Evolutionary conservation across 2,797 vertebrate species (phyloP).

Genomic region (Emydoidea blandingii): DNA sequence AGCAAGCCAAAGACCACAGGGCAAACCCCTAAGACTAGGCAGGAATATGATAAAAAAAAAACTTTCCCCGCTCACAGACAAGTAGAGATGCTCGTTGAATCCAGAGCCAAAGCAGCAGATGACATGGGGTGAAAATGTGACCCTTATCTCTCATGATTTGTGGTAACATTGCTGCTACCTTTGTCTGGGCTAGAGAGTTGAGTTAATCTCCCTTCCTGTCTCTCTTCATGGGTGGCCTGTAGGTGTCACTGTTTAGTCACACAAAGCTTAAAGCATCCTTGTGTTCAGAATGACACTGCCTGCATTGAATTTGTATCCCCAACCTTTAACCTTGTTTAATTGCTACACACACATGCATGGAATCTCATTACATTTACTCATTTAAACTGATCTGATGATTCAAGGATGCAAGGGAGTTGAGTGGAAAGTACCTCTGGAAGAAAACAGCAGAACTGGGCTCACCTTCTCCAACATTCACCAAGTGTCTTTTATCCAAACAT

Average conservation of each 20-base stretch:
- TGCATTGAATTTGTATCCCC: not conserved
- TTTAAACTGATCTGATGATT: not conserved
- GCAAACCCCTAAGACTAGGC: too few relatives aligned
- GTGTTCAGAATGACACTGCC: not conserved
- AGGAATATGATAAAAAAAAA: too few relatives aligned
- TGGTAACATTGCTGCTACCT: not conserved
- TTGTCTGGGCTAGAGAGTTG: not conserved
- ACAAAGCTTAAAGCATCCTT: not conserved
- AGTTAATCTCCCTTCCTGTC: not conserved
- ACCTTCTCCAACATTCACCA: too few relatives aligned
- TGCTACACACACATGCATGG: not conserved
- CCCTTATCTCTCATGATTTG: not conserved
- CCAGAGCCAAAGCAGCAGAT: not conserved
- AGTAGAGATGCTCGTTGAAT: not conserved
- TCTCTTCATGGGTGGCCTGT: not conserved
- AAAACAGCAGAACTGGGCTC: rapidly evolving
- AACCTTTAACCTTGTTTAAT: not conserved
- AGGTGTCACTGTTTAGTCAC: constrained; percentile 27
- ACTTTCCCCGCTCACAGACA: not conserved
- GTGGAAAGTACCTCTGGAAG: not conserved
- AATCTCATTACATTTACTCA: not conserved
- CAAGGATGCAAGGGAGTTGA: too few relatives aligned
- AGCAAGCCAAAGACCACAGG: not conserved
- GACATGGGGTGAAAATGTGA: not conserved
- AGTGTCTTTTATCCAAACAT: not conserved